Evolutionary conservation across 2,888 invertebrate species (phyloP).

Genomic region (Argyra leucocephala): DNA sequence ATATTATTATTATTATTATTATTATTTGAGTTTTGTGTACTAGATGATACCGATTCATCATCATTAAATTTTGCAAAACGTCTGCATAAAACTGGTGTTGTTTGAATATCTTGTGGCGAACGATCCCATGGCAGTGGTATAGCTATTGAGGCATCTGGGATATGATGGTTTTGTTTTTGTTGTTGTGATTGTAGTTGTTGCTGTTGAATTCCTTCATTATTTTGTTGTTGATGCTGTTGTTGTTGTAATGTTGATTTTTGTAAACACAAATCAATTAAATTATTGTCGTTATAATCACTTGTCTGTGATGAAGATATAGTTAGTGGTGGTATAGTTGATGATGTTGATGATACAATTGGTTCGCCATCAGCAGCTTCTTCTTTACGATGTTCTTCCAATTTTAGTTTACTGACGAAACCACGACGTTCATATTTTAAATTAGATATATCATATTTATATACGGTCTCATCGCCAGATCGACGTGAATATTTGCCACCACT

Average conservation of each 20-base stretch:
- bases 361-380: constrained; percentile 28
- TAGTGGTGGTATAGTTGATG: background rate
- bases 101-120: constrained; percentile 33
- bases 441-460: constrained; percentile 41
- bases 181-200: constrained; percentile 21
- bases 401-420: constrained; percentile 40
- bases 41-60: constrained; percentile 7
- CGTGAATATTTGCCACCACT: constrained; percentile 33
- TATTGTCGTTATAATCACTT: constrained; percentile 42
- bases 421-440: constrained; percentile 40
- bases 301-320: constrained; percentile 16
- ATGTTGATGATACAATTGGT: constrained; percentile 13
- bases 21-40: background rate
- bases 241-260: constrained; percentile 16
- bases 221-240: constrained; percentile 17
- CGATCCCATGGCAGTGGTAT: constrained; percentile 43
- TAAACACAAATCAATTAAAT: constrained; percentile 36
- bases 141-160: constrained; percentile 27
- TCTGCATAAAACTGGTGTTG: constrained; percentile 41
- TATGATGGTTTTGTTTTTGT: constrained; percentile 26
- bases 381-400: constrained; percentile 28
- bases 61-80: constrained; percentile 41
- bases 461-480: constrained; percentile 37
- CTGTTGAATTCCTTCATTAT: constrained; percentile 20
- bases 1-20: background rate